Evolutionary conservation across 2,797 vertebrate genomes (phyloP), one percentile per base, ranked within the genome.

Genomic region (Percopsis omiscomaycus): DNA sequence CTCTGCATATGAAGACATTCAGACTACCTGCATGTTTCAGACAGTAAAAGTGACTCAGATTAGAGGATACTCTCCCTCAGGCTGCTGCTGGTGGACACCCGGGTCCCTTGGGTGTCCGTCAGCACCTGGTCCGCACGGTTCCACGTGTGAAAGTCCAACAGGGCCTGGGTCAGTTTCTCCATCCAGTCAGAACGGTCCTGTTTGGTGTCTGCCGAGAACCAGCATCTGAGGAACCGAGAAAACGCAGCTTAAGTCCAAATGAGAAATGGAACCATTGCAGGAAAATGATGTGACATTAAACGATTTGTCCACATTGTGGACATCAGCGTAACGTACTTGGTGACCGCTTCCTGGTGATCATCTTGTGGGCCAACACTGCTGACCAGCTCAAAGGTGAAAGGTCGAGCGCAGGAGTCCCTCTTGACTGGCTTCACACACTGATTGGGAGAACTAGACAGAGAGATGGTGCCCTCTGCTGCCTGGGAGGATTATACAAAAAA

Each of bases 161-260:
- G 86, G 9, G 72, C 88, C 54, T 94, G 93, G 77, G 75, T 92
- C 12, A 94, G 87, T 59, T 85, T 90, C 68, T 92, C 88, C 85
- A 94, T 92, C 94, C 94, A 94, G 67, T 87, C 84, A 12, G 76
- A 0, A 2, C 78, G 72, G 54, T 94, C 92, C 64, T 94, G 90
- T 63, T 85, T 90, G 13, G 89, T 93, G 77, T 94, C 94, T 0
- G 93, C 90, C 0, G 93, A 92, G 71, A 94, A 93, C 94, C 93
- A 94, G 69, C 87, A 87, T 84, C 94, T 94, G 80, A 8, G 60
- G 11, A 22, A 75, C 0, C 68, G 10, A 52, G 15, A 12, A 10
- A 3, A 28, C 32, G 1, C 14, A 51, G 15, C 46, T 28, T 2
- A 45, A 1, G 28, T 22, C 6, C 61, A 13, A 48, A 14, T 46